Percentiles rank a stretch among this genome's conserved stretches.
These are phyloP conservation scores for Peromyscus californicus DNA, from an alignment of 2,113 vertebrate species.

Conservation along the genomic window DNA sequence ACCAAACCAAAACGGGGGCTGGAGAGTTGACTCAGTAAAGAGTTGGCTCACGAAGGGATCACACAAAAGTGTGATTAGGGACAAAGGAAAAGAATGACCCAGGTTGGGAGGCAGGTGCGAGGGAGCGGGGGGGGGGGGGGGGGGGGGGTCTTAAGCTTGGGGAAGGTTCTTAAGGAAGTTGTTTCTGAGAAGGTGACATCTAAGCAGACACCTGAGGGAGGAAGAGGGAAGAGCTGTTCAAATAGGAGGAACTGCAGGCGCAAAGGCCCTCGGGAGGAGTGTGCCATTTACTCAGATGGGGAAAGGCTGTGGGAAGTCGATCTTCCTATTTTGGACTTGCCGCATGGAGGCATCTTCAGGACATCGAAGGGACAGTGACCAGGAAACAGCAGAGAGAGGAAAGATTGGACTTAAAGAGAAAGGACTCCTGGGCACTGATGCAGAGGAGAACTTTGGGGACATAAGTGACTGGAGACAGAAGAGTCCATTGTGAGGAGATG, in stretches of 20 bases:
- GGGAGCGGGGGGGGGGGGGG: neutral
- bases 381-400: constrained; percentile 54
- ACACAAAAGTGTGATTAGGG: neutral
- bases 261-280: constrained; percentile 69
- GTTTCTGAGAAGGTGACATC: constrained; percentile 59
- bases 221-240: constrained; percentile 43
- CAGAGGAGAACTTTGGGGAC: neutral
- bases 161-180: neutral
- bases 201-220: constrained; percentile 42
- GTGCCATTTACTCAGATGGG: constrained; percentile 73
- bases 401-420: constrained; percentile 54
- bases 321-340: constrained; percentile 79
- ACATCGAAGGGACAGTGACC: constrained; percentile 72
- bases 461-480: neutral
- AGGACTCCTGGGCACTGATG: neutral
- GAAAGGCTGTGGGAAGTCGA: constrained; percentile 64
- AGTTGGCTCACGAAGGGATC: neutral
- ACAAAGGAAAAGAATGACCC: neutral
- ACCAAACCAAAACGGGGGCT: neutral
- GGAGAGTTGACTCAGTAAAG: neutral
- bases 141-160: neutral
- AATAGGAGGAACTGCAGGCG: constrained; percentile 50
- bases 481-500: neutral
- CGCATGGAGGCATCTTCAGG: constrained; percentile 77
- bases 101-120: neutral